Evolutionary conservation across 1,140 invertebrate genomes (phyloP).

Genomic region (Drosophila parvula): DNA sequence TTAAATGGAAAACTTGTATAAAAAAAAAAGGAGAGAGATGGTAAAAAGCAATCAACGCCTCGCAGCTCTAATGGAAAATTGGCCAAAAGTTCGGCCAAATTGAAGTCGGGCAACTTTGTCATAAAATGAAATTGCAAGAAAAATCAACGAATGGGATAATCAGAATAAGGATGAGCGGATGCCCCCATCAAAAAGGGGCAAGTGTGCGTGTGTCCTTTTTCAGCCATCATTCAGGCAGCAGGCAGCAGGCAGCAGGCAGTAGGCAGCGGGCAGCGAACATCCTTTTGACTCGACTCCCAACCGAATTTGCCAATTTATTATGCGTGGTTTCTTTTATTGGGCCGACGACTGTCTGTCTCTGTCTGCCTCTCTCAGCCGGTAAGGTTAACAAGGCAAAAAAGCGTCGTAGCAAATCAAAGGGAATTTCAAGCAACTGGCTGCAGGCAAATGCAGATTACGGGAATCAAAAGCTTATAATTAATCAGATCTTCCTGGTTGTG

Average conservation of each 20-base stretch:
- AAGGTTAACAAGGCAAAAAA: slow-evolving; percentile 51
- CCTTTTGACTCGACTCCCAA: slow-evolving; percentile 14
- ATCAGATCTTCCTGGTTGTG: slow-evolving; percentile 23
- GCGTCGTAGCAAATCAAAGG: slow-evolving; percentile 49
- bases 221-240: slow-evolving; percentile 4
- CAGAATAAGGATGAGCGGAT: slow-evolving; percentile 41
- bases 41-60: slow-evolving; percentile 57
- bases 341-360: slow-evolving; percentile 6
- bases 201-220: slow-evolving; percentile 59
- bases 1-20: slow-evolving; percentile 17
- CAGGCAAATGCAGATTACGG: slow-evolving; percentile 54
- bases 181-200: slow-evolving; percentile 56
- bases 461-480: slow-evolving; percentile 56
- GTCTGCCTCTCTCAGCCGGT: slow-evolving; percentile 2
- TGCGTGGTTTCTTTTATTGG: slow-evolving; percentile 48
- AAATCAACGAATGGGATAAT: slow-evolving; percentile 55
- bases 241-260: neutral
- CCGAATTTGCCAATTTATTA: slow-evolving; percentile 57
- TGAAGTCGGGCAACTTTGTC: slow-evolving; percentile 70
- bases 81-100: slow-evolving; percentile 53
- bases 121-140: slow-evolving; percentile 72
- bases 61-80: slow-evolving; percentile 63
- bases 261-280: neutral
- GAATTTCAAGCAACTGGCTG: slow-evolving; percentile 35
- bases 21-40: slow-evolving; percentile 19